Conservation (phyloP, 64 coral and sea anemone species). For the Cladopsammia gracilis region DNA sequence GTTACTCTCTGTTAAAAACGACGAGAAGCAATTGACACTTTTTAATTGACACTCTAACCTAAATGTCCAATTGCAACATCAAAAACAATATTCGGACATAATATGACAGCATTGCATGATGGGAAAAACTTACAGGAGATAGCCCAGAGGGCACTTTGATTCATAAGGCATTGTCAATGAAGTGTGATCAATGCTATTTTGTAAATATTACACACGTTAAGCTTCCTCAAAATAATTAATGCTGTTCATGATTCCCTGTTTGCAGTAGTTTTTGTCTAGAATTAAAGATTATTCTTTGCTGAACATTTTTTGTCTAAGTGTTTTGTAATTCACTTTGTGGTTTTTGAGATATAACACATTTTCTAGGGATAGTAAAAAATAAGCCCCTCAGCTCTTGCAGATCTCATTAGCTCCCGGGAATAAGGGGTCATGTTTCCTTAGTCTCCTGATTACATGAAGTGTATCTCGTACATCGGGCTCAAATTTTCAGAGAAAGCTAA, state of each 20-base stretch:
- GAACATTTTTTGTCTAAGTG: conserved; percentile 33
- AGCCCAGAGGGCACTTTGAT: no score
- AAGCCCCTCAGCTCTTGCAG: neutral
- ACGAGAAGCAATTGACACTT: no score
- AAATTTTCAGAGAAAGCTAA: no score
- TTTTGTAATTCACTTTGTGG: neutral
- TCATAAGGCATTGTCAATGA: neutral
- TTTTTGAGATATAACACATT: neutral
- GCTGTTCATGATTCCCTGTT: neutral
- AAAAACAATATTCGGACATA: no score
- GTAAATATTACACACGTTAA: neutral
- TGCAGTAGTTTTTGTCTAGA: neutral
- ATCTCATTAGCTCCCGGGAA: neutral
- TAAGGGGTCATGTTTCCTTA: neutral
- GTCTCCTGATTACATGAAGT: no score
- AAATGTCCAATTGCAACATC: no score
- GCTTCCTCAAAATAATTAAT: conserved; percentile 21
- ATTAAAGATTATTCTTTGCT: conserved; percentile 31
- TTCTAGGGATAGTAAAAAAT: neutral
- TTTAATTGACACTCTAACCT: no score
- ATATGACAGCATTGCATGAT: no score
- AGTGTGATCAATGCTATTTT: neutral
- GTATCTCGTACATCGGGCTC: no score
- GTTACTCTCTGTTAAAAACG: no score
- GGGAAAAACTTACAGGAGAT: no score